Evolutionary conservation across 1,140 invertebrate genomes (phyloP).

Genomic region (Ridgeia piscesae): DNA sequence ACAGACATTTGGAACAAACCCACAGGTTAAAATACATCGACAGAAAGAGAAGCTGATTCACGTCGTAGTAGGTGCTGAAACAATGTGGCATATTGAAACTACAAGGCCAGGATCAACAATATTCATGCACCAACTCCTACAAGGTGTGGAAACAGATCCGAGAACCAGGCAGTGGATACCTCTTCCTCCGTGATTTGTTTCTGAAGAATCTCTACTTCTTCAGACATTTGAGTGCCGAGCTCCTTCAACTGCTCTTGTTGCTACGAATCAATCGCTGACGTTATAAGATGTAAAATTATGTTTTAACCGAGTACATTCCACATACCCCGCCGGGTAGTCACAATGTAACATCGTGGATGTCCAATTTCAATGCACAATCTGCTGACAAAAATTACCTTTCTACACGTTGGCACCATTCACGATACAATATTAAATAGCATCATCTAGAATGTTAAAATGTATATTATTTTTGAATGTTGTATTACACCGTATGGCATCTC

Average conservation of each 20-base stretch:
- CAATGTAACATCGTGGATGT: neutral
- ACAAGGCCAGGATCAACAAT: neutral
- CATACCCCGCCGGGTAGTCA: neutral
- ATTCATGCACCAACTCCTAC: neutral
- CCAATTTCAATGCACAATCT: neutral
- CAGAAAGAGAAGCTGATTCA: neutral
- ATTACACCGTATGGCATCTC: too few species aligned
- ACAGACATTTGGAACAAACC: neutral
- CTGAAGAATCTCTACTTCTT: neutral
- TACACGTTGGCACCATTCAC: neutral
- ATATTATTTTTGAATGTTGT: neutral
- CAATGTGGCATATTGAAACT: neutral
- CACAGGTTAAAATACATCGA: neutral
- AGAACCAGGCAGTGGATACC: neutral
- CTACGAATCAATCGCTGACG: neutral
- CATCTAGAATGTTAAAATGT: neutral
- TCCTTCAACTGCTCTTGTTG: neutral
- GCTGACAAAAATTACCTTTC: neutral
- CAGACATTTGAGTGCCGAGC: neutral
- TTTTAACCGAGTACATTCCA: neutral
- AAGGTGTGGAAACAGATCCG: neutral
- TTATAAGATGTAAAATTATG: neutral
- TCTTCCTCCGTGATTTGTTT: neutral
- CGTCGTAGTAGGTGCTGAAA: neutral
- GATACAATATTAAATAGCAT: neutral